Evolutionary conservation across 2,888 invertebrate genomes (phyloP), one percentile per base, ranked within the genome.

Genomic region (Camponotus fellah): DNA sequence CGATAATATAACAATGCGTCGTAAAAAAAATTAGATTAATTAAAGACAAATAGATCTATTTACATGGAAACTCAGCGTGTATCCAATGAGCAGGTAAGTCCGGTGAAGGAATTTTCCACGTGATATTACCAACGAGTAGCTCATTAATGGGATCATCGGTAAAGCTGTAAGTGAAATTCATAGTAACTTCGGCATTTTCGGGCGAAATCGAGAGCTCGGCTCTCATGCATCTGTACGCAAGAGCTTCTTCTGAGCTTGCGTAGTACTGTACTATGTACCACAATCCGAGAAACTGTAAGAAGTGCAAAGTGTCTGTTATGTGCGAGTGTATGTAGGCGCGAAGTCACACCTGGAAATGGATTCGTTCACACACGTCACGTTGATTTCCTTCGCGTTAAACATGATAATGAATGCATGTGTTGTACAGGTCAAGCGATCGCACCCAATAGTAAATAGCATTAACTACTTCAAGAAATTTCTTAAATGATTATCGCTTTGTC

Each of bases 241-340:
- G 95, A 3, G 97, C 97, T 95, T 98, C 98, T 95, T 98, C 98
- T 0, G 97, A 98, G 93, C 98, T 98, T 2, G 98, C 98, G 93
- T 98, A 98, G 95, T 98, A 98, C 93, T 98, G 98, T 26, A 98
- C 97, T 64, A 98, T 97, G 95, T 96, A 97, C 98, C 98, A 98
- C 87, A 96, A 96, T 12, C 98, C 98, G 91, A 98, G 95, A 95
- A 98, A 96, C 97, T 97, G 94, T 60, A 89, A 87, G 77, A 76
- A 88, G 65, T 43, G 46, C 37, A 66, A 56, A 58, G 62, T 66
- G 60, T 86, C 74, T 60, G 46, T 81, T 75, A 53, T 37, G 71
- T 49, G 4, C 37, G 40, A 40, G 40, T 43, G 32, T n/a, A 64
- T 58, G 69, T 56, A 58, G n/a, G n/a, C 4, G 32, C n/a, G n/a